Evolutionary conservation across 2,888 invertebrate genomes (phyloP).

Genomic region (Gymnosoma rotundatum): DNA sequence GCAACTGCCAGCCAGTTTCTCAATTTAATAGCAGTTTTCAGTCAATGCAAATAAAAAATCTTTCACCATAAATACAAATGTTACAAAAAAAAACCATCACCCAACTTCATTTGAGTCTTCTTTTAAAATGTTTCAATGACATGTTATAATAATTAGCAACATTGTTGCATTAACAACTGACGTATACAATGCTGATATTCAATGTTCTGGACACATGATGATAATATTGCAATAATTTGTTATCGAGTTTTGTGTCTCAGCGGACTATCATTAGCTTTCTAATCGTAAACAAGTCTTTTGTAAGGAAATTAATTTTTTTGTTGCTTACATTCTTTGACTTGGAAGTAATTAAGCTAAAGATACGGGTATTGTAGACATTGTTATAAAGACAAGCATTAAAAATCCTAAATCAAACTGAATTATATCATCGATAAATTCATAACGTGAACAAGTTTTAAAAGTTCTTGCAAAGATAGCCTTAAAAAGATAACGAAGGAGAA

Average conservation of each 20-base stretch:
- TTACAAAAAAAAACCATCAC: conserved; percentile 3
- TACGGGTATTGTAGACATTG: conserved; percentile 57
- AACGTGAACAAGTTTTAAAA: not conserved
- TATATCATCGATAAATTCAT: conserved; percentile 62
- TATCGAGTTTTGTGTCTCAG: conserved; percentile 1
- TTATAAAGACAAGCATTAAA: conserved; percentile 62
- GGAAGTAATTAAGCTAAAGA: conserved; percentile 58
- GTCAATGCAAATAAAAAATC: not conserved
- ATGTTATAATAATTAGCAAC: conserved; percentile 69
- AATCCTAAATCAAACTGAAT: conserved; percentile 66
- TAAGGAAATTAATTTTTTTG: conserved; percentile 6
- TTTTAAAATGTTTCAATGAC: conserved; percentile 63
- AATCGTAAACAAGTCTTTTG: conserved; percentile 5
- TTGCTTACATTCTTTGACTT: conserved; percentile 61
- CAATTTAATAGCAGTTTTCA: not conserved
- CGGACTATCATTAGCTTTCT: not conserved
- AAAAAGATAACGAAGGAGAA: no score
- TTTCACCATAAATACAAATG: conserved; percentile 1
- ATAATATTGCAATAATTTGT: not conserved
- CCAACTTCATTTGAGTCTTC: conserved; percentile 54
- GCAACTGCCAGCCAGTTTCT: not conserved
- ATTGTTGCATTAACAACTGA: conserved; percentile 61
- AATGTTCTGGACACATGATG: conserved; percentile 8
- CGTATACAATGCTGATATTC: conserved; percentile 4
- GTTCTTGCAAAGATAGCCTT: no score